Conservation (phyloP, 2,797 vertebrate species). For the Halcyon leucocephala region DNA sequence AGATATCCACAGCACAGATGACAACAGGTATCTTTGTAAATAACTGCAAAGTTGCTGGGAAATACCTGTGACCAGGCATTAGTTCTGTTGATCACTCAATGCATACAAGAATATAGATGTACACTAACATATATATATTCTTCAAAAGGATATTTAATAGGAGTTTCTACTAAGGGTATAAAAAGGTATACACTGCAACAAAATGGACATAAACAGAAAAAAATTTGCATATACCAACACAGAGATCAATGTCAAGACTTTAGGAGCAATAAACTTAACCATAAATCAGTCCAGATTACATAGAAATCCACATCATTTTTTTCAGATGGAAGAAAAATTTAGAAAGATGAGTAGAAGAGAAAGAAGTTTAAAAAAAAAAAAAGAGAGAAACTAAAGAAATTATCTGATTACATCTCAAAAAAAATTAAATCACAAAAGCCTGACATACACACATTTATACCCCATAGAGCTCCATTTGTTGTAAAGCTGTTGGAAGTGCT, state of each 20-base stretch:
- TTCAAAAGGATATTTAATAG: not conserved
- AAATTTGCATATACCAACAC: accelerated
- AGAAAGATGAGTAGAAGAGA: not conserved
- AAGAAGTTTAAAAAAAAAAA: not conserved
- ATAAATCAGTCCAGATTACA: not conserved
- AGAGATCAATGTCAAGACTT: not conserved
- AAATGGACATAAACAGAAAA: not conserved
- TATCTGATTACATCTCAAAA: too few relatives aligned
- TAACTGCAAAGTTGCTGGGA: not conserved
- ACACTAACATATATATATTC: not conserved
- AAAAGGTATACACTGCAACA: not conserved
- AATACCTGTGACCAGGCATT: not conserved
- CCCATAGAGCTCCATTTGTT: not conserved
- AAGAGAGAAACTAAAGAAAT: too few relatives aligned
- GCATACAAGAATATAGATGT: not conserved
- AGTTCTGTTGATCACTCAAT: not conserved
- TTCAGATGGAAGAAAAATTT: not conserved
- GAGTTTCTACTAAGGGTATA: not conserved
- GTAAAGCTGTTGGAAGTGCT: not conserved
- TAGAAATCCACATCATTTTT: not conserved
- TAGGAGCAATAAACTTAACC: not conserved
- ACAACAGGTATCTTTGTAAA: not conserved
- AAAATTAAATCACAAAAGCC: not conserved
- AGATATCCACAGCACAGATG: not conserved
- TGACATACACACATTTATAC: not conserved